Evolutionary conservation across 2,797 vertebrate species (phyloP).

Genomic region (Picus viridis): DNA sequence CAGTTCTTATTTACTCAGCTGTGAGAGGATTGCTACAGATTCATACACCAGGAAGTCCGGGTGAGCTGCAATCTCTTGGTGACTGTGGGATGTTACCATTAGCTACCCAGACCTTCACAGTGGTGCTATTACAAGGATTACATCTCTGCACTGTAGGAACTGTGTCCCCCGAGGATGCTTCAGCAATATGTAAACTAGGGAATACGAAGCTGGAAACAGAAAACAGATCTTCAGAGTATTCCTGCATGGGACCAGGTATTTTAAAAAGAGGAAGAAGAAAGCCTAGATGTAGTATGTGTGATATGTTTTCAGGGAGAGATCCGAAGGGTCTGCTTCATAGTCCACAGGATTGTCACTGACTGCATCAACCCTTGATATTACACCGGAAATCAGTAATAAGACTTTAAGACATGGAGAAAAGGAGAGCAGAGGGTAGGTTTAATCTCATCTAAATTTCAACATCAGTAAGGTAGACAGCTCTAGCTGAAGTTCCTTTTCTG

Average conservation of each 20-base stretch:
- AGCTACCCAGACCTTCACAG: neutral
- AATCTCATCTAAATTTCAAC: neutral
- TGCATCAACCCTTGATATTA: neutral
- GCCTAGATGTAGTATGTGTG: neutral
- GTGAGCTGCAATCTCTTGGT: neutral
- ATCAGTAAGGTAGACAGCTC: neutral
- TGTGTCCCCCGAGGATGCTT: neutral
- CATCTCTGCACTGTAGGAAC: neutral
- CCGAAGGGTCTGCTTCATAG: neutral
- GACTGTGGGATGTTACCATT: neutral
- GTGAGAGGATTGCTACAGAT: neutral
- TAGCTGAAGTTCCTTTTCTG: neutral
- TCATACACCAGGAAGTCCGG: neutral
- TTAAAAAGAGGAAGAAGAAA: neutral
- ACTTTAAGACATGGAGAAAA: neutral
- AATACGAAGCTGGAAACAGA: neutral
- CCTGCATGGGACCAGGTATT: neutral
- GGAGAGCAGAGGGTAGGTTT: neutral
- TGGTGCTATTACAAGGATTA: neutral
- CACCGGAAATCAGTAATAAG: neutral
- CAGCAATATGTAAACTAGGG: neutral
- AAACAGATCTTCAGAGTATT: neutral
- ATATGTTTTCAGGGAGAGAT: neutral
- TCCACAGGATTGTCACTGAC: no score
- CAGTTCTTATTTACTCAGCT: constrained; percentile 20